Conservation (phyloP, 2,797 vertebrate species). For the Parambassis ranga region DNA sequence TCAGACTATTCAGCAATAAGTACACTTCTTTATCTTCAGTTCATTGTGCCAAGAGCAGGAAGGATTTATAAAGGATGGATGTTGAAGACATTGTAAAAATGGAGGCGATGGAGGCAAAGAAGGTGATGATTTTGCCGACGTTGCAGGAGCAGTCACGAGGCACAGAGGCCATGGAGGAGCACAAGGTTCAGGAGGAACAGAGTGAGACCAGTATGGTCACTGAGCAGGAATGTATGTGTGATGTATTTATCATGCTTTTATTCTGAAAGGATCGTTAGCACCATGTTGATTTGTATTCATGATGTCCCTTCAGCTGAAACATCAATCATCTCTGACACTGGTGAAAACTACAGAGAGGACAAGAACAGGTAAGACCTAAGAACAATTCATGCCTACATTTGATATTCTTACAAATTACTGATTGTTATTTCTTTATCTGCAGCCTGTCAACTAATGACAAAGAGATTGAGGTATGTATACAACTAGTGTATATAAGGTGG, state of each 20-base stretch:
- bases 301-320: constrained; percentile 51
- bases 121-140: constrained; percentile 14
- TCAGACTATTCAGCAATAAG: constrained; percentile 1
- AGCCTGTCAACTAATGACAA: constrained; percentile 88
- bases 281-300: background rate
- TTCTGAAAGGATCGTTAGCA: background rate
- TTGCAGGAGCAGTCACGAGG: constrained; percentile 68
- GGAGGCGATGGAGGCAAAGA: background rate
- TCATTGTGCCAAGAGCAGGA: constrained; percentile 4
- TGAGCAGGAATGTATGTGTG: constrained; percentile 68
- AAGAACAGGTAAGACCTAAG: constrained; percentile 60
- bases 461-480: constrained; percentile 89
- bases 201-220: constrained; percentile 30
- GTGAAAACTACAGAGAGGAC: constrained; percentile 55
- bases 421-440: constrained; percentile 43
- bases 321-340: constrained; percentile 47
- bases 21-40: background rate
- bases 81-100: background rate
- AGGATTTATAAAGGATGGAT: constrained; percentile 5
- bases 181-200: constrained; percentile 53
- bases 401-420: background rate
- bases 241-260: background rate
- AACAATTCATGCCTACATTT: background rate
- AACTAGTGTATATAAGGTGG: too few relatives aligned
- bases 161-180: constrained; percentile 61